Percentiles rank a stretch among this genome's conserved stretches.
Conservation (phyloP, 2,797 vertebrate genomes). For the Lepus townsendii region DNA sequence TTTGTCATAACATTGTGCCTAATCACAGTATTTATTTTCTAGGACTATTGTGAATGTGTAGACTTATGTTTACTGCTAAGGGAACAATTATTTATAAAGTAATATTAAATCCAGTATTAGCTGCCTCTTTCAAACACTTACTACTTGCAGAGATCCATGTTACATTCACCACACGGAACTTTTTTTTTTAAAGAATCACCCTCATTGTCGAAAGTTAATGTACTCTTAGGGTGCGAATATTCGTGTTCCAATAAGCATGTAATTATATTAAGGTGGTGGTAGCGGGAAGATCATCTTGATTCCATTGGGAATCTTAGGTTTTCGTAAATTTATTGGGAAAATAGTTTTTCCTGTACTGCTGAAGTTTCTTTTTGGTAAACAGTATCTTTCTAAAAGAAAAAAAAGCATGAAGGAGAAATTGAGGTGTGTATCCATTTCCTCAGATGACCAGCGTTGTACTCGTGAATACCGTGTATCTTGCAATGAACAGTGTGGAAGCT, state of each 20-base stretch:
- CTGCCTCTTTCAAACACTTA: conserved; percentile 89
- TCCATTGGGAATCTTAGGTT: conserved; percentile 93
- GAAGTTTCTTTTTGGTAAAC: conserved; percentile 92
- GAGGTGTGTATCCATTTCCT: conserved; percentile 89
- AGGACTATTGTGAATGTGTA: conserved; percentile 89
- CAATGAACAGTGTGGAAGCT: conserved; percentile 89
- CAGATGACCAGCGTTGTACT: conserved; percentile 91
- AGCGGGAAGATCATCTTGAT: conserved; percentile 93
- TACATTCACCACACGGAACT: conserved; percentile 89
- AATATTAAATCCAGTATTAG: conserved; percentile 90
- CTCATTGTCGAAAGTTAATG: conserved; percentile 89
- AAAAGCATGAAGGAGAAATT: conserved; percentile 89
- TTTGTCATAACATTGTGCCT: conserved; percentile 87
- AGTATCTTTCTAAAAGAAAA: conserved; percentile 90
- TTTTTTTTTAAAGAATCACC: conserved; percentile 87
- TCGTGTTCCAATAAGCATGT: conserved; percentile 90
- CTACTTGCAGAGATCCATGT: conserved; percentile 87
- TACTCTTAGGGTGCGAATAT: conserved; percentile 88
- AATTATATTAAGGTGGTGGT: conserved; percentile 91
- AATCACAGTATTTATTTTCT: conserved; percentile 91
- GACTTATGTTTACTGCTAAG: conserved; percentile 89
- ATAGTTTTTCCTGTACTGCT: conserved; percentile 92
- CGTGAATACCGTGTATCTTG: conserved; percentile 91
- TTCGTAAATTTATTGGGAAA: conserved; percentile 92
- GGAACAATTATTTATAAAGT: conserved; percentile 91